A percentile compares a stretch with the other conserved stretches of the same genome.
Evolutionary conservation across 1,140 invertebrate species (phyloP).

Genomic region (Bacillus rossius): DNA sequence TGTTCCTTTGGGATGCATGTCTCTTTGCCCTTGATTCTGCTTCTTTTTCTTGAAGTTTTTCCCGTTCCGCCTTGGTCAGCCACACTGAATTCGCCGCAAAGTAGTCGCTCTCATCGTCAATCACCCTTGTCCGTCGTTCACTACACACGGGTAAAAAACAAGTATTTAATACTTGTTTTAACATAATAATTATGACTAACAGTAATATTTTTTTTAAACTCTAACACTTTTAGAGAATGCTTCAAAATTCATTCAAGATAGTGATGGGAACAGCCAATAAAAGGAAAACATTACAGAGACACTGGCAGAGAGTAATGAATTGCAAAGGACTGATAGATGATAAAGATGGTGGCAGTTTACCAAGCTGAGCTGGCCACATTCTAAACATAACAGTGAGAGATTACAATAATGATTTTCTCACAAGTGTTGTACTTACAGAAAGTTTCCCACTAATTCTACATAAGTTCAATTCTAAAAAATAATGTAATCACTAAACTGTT

Average conservation of each 20-base stretch:
- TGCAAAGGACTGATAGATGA: neutral
- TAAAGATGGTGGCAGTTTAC: neutral
- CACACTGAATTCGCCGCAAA: constrained; percentile 78
- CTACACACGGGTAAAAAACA: constrained; percentile 43
- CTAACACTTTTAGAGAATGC: neutral
- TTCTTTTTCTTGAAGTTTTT: constrained; percentile 62
- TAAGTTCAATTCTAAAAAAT: no score
- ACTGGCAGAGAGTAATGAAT: neutral
- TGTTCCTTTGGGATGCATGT: constrained; percentile 59
- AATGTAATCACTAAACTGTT: no score
- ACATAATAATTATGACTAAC: no score
- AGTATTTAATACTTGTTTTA: neutral
- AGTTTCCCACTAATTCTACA: no score
- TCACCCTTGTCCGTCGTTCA: constrained; percentile 79
- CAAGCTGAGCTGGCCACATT: no score
- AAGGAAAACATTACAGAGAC: no score
- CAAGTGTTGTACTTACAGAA: no score
- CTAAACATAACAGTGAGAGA: no score
- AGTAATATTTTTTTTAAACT: no score
- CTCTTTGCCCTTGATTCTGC: constrained; percentile 60
- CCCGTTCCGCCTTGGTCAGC: constrained; percentile 65
- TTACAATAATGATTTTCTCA: no score
- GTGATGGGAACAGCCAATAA: neutral
- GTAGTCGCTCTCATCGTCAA: constrained; percentile 94
- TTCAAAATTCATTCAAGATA: neutral